Evolutionary conservation across 1,140 invertebrate genomes (phyloP).

Genomic region (Frieseomelitta varia): DNA sequence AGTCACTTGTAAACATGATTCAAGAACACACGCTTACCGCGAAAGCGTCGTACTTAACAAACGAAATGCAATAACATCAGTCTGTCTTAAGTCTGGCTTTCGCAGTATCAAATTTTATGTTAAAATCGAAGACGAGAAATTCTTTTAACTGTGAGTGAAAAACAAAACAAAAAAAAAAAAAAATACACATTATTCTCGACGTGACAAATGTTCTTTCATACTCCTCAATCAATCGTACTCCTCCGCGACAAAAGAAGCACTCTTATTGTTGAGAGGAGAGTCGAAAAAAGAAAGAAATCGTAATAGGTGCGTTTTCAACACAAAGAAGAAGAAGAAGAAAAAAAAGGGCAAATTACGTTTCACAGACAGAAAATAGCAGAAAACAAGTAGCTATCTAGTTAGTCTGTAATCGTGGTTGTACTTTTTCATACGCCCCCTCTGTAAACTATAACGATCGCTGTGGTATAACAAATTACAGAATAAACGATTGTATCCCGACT

Average conservation of each 20-base stretch:
- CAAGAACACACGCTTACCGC: conserved; percentile 38
- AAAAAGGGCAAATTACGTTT: conserved; percentile 58
- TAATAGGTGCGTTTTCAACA: conserved; percentile 22
- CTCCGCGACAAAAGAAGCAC: conserved; percentile 16
- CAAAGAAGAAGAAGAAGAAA: conserved; percentile 23
- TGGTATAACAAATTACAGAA: conserved; percentile 74
- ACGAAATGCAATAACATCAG: conserved; percentile 49
- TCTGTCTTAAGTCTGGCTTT: conserved; percentile 43
- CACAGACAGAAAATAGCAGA: conserved; percentile 40
- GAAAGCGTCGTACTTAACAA: conserved; percentile 53
- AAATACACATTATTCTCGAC: conserved; percentile 2
- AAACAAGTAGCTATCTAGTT: conserved; percentile 69
- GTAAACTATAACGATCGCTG: conserved; percentile 74
- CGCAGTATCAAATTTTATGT: conserved; percentile 38
- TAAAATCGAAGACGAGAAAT: conserved; percentile 1
- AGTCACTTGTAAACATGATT: conserved; percentile 14
- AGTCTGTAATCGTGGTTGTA: conserved; percentile 73
- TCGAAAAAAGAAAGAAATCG: conserved; percentile 21
- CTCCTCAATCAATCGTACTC: conserved; percentile 2
- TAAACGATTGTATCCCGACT: conserved; percentile 71
- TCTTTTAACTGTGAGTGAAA: conserved; percentile 5
- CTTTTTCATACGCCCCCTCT: conserved; percentile 73
- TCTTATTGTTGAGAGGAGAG: conserved; percentile 37
- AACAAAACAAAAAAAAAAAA: neutral
- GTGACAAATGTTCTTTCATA: conserved; percentile 17